phyloP scores from a whole-genome alignment of 2,797 vertebrate genomes.

The Momotus momota region DNA sequence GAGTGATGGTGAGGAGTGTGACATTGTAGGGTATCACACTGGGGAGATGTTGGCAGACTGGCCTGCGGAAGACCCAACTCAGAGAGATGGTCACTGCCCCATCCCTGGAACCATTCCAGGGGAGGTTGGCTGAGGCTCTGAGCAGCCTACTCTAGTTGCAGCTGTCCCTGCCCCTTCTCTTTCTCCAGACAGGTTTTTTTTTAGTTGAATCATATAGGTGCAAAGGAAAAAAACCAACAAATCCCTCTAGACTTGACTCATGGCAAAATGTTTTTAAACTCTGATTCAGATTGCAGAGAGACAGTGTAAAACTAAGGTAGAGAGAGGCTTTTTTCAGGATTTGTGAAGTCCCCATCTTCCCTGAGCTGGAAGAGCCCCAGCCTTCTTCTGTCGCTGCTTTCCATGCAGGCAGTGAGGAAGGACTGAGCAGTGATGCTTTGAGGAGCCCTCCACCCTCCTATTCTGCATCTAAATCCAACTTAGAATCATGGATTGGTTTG shows the following conservation, averaged over 20 bases:
- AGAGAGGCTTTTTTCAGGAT: background rate
- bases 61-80: background rate
- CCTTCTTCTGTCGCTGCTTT: background rate
- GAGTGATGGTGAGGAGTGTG: background rate
- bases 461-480: background rate
- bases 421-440: accelerated
- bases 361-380: background rate
- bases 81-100: too few species aligned
- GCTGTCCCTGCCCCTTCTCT: background rate
- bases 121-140: too few species aligned
- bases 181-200: background rate
- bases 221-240: background rate
- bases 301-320: background rate
- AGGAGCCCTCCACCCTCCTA: background rate
- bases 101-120: too few species aligned
- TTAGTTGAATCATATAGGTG: background rate
- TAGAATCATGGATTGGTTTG: background rate
- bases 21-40: background rate
- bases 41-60: background rate
- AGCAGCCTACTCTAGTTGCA: too few species aligned
- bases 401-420: background rate
- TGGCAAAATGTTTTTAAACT: background rate
- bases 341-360: background rate
- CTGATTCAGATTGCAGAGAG: background rate
- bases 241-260: background rate